Evolutionary conservation across 2,888 invertebrate species (phyloP).

Genomic region (Standfussiana lucernea): DNA sequence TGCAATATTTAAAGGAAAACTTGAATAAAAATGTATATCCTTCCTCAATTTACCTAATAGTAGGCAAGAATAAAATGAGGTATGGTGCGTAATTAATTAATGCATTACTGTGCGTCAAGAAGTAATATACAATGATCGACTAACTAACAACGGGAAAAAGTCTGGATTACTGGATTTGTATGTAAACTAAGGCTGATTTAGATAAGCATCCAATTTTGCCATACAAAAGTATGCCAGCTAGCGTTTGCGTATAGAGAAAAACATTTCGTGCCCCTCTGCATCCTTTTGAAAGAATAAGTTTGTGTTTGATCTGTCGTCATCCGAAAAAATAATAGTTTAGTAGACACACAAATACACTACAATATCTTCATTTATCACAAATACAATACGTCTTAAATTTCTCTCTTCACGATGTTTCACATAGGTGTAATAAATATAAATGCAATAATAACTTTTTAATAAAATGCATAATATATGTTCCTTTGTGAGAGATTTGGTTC

Average conservation of each 20-base stretch:
- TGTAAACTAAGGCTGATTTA: background rate
- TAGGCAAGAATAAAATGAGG: background rate
- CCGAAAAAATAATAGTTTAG: background rate
- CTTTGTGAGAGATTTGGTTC: background rate
- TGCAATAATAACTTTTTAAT: background rate
- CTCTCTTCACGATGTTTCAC: background rate
- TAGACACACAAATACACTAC: background rate
- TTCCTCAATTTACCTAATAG: constrained; percentile 4
- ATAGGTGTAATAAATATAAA: background rate
- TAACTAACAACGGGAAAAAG: background rate
- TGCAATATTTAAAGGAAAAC: constrained; percentile 33
- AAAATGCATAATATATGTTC: background rate
- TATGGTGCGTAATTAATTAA: background rate
- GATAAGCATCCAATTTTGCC: background rate
- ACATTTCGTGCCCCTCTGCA: background rate
- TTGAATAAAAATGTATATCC: background rate
- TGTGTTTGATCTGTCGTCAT: too few species aligned
- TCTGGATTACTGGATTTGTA: background rate
- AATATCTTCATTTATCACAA: too few species aligned
- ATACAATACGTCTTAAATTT: background rate
- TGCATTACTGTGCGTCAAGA: background rate
- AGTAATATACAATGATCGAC: background rate
- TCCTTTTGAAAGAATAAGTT: background rate
- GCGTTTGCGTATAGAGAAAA: background rate
- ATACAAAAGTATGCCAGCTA: background rate